These are phyloP conservation scores for Peribatodes rhomboidaria DNA, from an alignment of 2,888 invertebrate species.

Conservation along the genomic window DNA sequence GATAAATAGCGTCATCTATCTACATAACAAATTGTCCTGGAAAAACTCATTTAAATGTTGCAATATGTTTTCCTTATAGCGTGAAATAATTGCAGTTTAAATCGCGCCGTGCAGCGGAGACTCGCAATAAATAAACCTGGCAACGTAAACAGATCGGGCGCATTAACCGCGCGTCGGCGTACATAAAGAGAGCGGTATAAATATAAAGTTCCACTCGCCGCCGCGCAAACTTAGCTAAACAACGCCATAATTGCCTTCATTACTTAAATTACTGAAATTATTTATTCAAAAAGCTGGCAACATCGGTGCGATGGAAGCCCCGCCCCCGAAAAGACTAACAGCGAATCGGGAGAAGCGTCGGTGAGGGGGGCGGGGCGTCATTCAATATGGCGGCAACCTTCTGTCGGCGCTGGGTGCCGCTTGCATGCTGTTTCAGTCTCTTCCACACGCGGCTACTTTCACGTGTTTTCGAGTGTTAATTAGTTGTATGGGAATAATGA, in stretches of 20 bases:
- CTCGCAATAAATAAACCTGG: conserved; percentile 82
- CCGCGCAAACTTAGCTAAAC: conserved; percentile 87
- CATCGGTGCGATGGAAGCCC: conserved; percentile 74
- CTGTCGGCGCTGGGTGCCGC: conserved; percentile 58
- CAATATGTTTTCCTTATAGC: conserved; percentile 80
- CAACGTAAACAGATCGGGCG: conserved; percentile 85
- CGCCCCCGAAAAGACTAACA: conserved; percentile 58
- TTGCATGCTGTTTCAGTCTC: conserved; percentile 66
- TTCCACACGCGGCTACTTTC: conserved; percentile 67
- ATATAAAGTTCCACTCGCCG: conserved; percentile 85
- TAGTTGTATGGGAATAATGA: conserved; percentile 59
- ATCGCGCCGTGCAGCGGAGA: conserved; percentile 79
- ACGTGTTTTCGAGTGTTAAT: conserved; percentile 67
- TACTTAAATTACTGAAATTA: conserved; percentile 87
- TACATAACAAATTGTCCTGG: conserved; percentile 56
- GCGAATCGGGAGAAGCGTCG: conserved; percentile 68
- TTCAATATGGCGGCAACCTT: conserved; percentile 80
- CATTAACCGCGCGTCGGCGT: conserved; percentile 86
- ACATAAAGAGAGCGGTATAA: conserved; percentile 86
- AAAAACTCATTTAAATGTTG: conserved; percentile 72
- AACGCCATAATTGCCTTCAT: conserved; percentile 87
- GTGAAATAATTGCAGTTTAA: conserved; percentile 85
- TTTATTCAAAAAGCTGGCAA: conserved; percentile 87
- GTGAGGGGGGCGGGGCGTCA: conserved; percentile 71
- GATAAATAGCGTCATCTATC: conserved; percentile 45